Base-by-base conservation (phyloP, 2,113 vertebrate genomes). In the Marmota monax region DNA sequence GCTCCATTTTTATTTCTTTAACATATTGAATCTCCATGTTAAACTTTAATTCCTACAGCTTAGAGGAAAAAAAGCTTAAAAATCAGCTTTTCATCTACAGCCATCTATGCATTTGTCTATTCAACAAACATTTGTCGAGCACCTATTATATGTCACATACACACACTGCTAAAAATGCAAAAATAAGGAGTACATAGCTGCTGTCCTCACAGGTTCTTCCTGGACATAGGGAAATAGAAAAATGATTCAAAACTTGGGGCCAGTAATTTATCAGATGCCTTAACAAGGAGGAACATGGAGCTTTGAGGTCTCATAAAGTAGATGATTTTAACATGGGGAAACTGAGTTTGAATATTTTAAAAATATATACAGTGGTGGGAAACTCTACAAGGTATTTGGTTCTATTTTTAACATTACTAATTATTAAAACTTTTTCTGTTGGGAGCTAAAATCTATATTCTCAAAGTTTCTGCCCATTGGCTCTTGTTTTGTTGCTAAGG, bases 401-500 rank as follows among this genome's bases (percentile, higher is more conserved):
- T 92, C 65, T 91, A 70, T 84, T 88, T 96, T 89, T 84, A 70
- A 90, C 51, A 72, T 5, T 80, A 88, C 22, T 84, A 78, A 91
- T 56, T 85, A 77, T 58, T 10, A 39, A 37, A 29, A 51, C 53
- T 34, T 37, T 58, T 48, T 84, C n/a, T 37, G 65, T 67, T 65
- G 69, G 74, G 8, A 45, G 61, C 14, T 73, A 20, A 77, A 78
- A 78, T 73, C 67, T 61, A 61, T 37, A 82, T 78, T 61, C 32
- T 58, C 48, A 27, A 65, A 53, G 39, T 58, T 92, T 97, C 56
- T 48, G 45, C 8, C 34, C 72, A 48, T 4, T 4, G 27, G 69
- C 25, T 92, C 13, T 8, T 37, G 39, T 74, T 95, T 23, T 45
- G 0, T 39, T 56, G 12, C 51, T 85, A 51, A 61, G 16, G 58